phyloP scores from a whole-genome alignment of 2,797 vertebrate species.

The Coilia nasus region DNA sequence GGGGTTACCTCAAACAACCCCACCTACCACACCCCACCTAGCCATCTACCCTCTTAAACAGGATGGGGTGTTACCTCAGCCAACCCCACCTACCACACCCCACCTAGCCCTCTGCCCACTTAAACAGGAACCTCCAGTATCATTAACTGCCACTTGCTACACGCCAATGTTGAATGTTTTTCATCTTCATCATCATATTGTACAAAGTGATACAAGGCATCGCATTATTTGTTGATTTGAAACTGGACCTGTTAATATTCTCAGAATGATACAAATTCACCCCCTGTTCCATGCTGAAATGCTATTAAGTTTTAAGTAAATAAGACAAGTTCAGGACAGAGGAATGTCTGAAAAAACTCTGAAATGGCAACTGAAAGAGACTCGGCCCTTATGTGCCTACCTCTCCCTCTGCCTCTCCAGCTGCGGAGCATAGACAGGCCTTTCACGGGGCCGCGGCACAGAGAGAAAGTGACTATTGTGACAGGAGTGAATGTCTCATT shows the following conservation, averaged over 20 bases:
- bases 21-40: background rate
- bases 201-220: too few relatives aligned
- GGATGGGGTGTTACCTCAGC: background rate
- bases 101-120: background rate
- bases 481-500: conserved; percentile 49
- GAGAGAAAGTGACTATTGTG: conserved; percentile 51
- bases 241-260: background rate
- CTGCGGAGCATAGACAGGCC: background rate
- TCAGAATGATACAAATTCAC: background rate
- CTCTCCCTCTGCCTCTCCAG: background rate
- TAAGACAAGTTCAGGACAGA: too few relatives aligned
- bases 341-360: background rate
- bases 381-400: background rate
- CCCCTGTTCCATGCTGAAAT: background rate
- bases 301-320: too few relatives aligned
- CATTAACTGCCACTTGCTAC: background rate
- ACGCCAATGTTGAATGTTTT: background rate
- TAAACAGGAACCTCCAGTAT: background rate
- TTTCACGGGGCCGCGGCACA: background rate
- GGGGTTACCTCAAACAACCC: background rate
- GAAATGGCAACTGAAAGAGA: background rate
- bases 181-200: too few relatives aligned
- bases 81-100: background rate
- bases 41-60: background rate
- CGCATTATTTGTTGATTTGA: too few relatives aligned